Percentiles rank a stretch among this genome's conserved stretches.
phyloP scores from a whole-genome alignment of 2,113 vertebrate genomes.

The Bothrops jararaca region DNA sequence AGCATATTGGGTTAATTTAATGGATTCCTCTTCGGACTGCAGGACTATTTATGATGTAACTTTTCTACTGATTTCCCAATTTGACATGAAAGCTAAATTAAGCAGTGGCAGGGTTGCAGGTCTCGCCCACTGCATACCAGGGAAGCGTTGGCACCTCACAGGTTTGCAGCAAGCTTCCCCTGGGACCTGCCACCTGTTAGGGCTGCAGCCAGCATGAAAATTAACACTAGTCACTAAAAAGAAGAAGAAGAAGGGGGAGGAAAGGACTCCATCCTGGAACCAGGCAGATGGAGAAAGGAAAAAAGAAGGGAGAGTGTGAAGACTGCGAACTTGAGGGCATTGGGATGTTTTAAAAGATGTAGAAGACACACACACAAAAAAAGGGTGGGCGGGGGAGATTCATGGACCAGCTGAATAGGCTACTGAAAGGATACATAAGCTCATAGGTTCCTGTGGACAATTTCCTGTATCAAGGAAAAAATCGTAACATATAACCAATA shows the following conservation, averaged over 20 bases:
- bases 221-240: not conserved
- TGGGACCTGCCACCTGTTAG: slow-evolving; percentile 23
- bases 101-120: slow-evolving; percentile 14
- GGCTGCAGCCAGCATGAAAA: slow-evolving; percentile 25
- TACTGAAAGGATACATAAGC: not conserved
- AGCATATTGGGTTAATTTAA: slow-evolving; percentile 11
- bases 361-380: not conserved
- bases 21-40: not conserved
- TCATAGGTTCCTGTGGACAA: not conserved
- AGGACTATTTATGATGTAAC: slow-evolving; percentile 22
- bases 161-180: slow-evolving; percentile 16
- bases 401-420: not conserved
- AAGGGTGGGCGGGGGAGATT: not conserved
- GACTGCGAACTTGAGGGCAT: not conserved
- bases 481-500: not conserved
- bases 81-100: slow-evolving; percentile 37
- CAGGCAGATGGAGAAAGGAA: not conserved
- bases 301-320: not conserved
- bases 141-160: slow-evolving; percentile 13
- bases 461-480: not conserved
- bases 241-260: not conserved
- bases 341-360: not conserved
- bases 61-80: slow-evolving; percentile 33
- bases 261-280: not conserved
- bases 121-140: slow-evolving; percentile 12